Evolutionary conservation across 2,888 invertebrate species (phyloP), one percentile per base, ranked within the genome.

Genomic region (Drosophila pseudotakahashii): DNA sequence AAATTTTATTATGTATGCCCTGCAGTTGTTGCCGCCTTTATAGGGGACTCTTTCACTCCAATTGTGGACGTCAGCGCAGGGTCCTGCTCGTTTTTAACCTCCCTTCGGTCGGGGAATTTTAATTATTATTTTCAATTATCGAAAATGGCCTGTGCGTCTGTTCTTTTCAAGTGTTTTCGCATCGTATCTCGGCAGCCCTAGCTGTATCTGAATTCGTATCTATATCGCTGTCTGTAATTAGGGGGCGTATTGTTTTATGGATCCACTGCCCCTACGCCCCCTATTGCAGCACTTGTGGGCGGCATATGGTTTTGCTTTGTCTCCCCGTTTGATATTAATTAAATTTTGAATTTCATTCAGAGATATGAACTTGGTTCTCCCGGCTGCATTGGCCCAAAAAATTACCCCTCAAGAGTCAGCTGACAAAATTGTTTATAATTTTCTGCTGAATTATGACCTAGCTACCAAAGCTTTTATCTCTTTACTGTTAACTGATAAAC

Each of bases 111-210:
- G 79, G 86, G 81, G 89, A 89, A 89, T 89, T 89, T 89, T 89
- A 89, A 89, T 89, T 88, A 88, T 89, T 84, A 78, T 89, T 89
- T 89, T 89, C 89, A 89, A 89, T 89, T 89, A 89, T 87, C 79
- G 79, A 88, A 88, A 86, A 86, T 81, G 84, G 59, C 39, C 63
- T 41, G 73, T 78, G 84, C 78, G 53, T 78, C 53, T 47, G 44
- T 50, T 66, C 53, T 57, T 68, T 76, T 83, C 79, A 81, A 84
- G 86, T 83, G 83, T 50, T 73, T 53, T 59, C 37, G 16, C 30
- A 42, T 41, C 42, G 50, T 52, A 48, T 37, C 42, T 14, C 42
- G 14, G 37, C 23, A 23, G 50, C 23, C 19, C 10, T 32, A 14
- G 47, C 47, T 48, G 50, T 41, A 63, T 53, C 42, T 57, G 44